Evolutionary conservation across 1,140 invertebrate species (phyloP).

Genomic region (Drosophila nikananu): DNA sequence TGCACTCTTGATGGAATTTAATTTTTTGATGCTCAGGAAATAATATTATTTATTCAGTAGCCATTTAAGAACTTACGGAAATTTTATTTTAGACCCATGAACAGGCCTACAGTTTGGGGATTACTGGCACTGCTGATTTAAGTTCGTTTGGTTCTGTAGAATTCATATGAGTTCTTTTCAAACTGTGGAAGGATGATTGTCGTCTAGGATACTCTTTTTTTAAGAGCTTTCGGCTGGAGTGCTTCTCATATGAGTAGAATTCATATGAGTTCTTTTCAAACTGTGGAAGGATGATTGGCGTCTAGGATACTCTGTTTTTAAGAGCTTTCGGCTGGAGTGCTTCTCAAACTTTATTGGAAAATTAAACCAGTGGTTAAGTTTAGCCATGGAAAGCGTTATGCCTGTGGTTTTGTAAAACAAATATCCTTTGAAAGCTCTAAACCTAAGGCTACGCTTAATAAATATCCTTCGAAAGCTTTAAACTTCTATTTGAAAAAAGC

Average conservation of each 20-base stretch:
- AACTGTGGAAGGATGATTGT: not conserved
- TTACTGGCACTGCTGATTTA: not conserved
- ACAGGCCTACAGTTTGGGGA: constrained; percentile 5
- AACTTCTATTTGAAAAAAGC: not conserved
- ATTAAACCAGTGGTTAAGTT: not conserved
- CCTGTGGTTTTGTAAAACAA: not conserved
- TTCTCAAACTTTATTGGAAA: not conserved
- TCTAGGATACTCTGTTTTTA: not conserved
- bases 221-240: not conserved
- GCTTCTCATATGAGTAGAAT: too few relatives aligned
- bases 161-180: not conserved
- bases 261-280: not conserved
- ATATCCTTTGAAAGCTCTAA: not conserved
- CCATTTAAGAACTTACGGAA: not conserved
- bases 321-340: not conserved
- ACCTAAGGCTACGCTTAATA: not conserved
- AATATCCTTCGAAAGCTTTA: not conserved
- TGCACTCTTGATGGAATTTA: constrained; percentile 35
- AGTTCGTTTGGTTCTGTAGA: not conserved
- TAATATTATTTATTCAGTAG: constrained; percentile 27
- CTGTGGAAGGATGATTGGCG: not conserved
- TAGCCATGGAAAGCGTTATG: not conserved
- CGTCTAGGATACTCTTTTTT: not conserved
- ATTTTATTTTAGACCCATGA: not conserved
- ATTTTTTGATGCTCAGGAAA: constrained; percentile 3